Base-by-base conservation (phyloP, 2,888 invertebrate species). In the Venustoraphidia nigricollis region DNA sequence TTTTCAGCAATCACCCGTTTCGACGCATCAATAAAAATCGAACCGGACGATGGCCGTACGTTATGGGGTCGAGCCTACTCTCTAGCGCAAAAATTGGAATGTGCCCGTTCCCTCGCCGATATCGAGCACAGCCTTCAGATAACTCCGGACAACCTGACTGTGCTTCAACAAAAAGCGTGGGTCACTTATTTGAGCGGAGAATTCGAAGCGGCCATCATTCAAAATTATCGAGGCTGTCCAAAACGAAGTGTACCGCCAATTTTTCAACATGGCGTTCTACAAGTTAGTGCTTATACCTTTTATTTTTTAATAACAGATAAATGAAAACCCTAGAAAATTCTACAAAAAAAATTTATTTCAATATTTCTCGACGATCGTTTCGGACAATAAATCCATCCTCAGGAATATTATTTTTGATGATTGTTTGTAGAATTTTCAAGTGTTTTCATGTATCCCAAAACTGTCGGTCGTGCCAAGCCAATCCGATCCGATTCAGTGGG, bases 1-100 rank as follows among this genome's bases (percentile, higher is more conserved):
- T 36, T 27, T 27, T 27, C 27, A 27, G 27, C 27, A 6, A 27
- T 27, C 27, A 27, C 5, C 6, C 27, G 3, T 27, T 27, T 61
- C 50, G 60, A 65, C 52, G 54, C 58, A 49, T 63, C 66, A 2
- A 50, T 65, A 9, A 53, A 53, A 36, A 59, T 59, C 47, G 60
- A 59, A 2, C 65, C 66, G 4, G 53, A 66, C 36, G 75, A 77
- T 55, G 69, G 72, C 11, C 65, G 68, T 45, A 70, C 75, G 0
- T 60, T 77, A 27, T 64, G 75, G 36, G 76, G 76, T 0, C 64
- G 76, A 42, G 71, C 75, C 52, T 60, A 67, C 54, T 71, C 73
- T 5, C 60, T 72, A 34, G 69, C 72, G 1, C 76, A 76, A 60
- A 67, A 72, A 11, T 73, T 72, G 39, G 64, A 74, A 56, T 76